A percentile compares a stretch with the other conserved stretches of the same genome.
phyloP scores from a whole-genome alignment of 2,797 vertebrate genomes.

The Eulemur rubriventer region DNA sequence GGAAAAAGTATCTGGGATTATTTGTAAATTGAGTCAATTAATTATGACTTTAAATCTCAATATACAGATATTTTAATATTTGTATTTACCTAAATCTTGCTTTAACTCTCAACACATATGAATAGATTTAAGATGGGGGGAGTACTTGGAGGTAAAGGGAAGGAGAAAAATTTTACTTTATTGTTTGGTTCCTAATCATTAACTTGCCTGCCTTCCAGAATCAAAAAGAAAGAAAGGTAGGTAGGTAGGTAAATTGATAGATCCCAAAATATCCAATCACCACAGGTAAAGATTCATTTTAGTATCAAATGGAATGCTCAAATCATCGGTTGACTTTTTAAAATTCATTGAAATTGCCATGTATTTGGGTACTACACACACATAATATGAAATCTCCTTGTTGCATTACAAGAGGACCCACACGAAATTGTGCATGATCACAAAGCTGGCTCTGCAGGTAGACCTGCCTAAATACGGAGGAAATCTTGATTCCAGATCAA shows the following conservation, averaged over 20 bases:
- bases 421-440: neutral
- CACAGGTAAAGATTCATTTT: neutral
- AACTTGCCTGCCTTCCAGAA: neutral
- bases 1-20: neutral
- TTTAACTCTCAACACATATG: neutral
- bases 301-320: neutral
- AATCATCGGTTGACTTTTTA: neutral
- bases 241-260: neutral
- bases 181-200: slow-evolving; percentile 2
- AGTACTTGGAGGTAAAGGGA: neutral
- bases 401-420: neutral
- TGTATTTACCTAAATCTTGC: neutral
- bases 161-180: neutral
- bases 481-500: neutral
- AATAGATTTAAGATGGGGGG: neutral
- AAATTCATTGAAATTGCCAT: neutral
- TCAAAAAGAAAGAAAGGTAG: neutral
- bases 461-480: neutral
- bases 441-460: neutral
- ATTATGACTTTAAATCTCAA: neutral
- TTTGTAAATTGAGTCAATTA: neutral
- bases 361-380: neutral
- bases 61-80: neutral
- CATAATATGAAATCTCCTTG: neutral
- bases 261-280: neutral